phyloP scores from a whole-genome alignment of 2,113 vertebrate species.

The Leptosomus discolor region DNA sequence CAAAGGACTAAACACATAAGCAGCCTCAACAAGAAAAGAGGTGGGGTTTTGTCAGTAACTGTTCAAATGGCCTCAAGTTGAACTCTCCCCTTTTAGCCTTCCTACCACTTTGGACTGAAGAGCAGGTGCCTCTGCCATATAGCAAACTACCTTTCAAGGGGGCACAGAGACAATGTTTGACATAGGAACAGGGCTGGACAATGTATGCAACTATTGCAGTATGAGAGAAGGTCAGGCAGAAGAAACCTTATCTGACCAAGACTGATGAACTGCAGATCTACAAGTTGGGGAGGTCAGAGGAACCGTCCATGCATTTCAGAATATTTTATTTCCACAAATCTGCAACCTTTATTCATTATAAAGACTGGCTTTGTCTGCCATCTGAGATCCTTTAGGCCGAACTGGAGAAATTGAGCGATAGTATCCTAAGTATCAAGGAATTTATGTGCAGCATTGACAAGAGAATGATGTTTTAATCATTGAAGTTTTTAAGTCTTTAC shows the following conservation, averaged over 20 bases:
- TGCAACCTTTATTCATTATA: neutral
- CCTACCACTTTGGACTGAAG: neutral
- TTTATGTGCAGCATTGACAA: neutral
- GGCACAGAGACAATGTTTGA: neutral
- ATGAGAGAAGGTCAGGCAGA: neutral
- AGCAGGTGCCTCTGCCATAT: neutral
- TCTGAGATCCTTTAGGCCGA: neutral
- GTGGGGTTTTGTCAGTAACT: neutral
- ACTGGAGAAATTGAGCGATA: neutral
- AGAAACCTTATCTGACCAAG: neutral
- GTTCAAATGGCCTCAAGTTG: neutral
- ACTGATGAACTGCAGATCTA: neutral
- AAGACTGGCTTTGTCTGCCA: neutral
- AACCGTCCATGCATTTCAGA: neutral
- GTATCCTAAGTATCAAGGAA: neutral
- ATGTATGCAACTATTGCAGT: fast-evolving
- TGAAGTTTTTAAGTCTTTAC: neutral
- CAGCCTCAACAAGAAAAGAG: neutral
- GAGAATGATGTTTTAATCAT: neutral
- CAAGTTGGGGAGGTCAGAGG: neutral
- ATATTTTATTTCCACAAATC: neutral
- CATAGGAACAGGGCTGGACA: neutral
- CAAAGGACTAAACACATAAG: neutral
- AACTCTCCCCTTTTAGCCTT: neutral
- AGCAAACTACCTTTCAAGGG: neutral